phyloP scores from a whole-genome alignment of 2,888 invertebrate species.

The Meliscaeva auricollis region DNA sequence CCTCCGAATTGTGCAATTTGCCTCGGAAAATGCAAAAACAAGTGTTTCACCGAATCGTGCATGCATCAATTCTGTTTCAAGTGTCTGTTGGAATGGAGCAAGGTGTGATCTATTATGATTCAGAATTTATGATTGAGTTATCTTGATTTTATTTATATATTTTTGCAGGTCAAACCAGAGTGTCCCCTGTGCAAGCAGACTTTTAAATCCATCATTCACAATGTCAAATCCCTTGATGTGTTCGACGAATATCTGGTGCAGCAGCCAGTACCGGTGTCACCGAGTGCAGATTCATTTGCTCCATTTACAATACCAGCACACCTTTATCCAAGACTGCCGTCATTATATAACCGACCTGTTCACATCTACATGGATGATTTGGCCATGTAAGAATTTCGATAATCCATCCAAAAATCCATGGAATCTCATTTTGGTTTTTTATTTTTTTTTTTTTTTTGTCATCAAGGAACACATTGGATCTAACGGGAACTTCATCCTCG shows the following conservation, averaged over 20 bases:
- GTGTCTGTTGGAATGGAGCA: constrained; percentile 97
- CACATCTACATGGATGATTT: constrained; percentile 63
- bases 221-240: constrained; percentile 93
- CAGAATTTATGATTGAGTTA: background rate
- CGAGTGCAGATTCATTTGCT: constrained; percentile 48
- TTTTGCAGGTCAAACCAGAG: constrained; percentile 92
- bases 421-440: background rate
- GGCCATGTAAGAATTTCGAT: constrained; percentile 47
- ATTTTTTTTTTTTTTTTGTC: background rate
- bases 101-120: constrained; percentile 83
- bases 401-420: background rate
- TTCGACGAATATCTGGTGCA: constrained; percentile 92
- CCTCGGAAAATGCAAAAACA: constrained; percentile 93
- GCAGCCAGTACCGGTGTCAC: constrained; percentile 70
- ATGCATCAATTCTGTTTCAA: constrained; percentile 97
- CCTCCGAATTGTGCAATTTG: constrained; percentile 97
- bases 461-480: constrained; percentile 66
- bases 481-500: constrained; percentile 64
- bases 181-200: constrained; percentile 97
- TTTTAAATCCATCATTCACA: constrained; percentile 96
- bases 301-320: constrained; percentile 67
- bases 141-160: constrained; percentile 44
- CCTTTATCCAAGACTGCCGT: constrained; percentile 55
- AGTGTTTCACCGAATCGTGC: constrained; percentile 96
- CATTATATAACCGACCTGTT: constrained; percentile 51